Evolutionary conservation across 2,797 vertebrate genomes (phyloP), one percentile per base, ranked within the genome.

Genomic region (Thunnus albacares): DNA sequence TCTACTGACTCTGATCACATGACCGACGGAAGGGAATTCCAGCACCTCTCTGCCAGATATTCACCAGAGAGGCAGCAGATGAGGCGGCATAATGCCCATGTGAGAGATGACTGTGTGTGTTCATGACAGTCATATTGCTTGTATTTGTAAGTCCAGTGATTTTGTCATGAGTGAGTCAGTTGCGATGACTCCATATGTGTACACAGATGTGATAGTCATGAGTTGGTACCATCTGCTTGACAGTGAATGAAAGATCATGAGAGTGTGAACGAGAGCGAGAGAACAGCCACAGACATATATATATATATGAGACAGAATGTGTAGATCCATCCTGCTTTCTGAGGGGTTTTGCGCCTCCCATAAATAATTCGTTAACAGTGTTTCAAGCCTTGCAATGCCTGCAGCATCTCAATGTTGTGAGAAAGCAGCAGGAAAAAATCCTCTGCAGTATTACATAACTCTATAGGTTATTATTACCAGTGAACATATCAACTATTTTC

Each of bases 361-460:
- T 91, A 57, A 93, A 92, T 93, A 85, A 93, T 92, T 93, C 0
- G 80, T 85, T 26, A 80, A 8, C 75, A 58, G 47, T 75, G 82
- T 80, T 88, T 71, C 51, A 74, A 83, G 73, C 64, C 67, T 71
- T 35, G 58, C 49, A 43, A 77, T 64, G 88, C 85, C 51, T 55
- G 80, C 87, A 90, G 88, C 89, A 86, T 89, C 79, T 79, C 79
- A 89, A 80, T 84, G 80, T 79, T 89, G 87, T 84, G 77, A 84
- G 86, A 92, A 81, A 89, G 78, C 79, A 85, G 79, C 35, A 75
- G 38, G 66, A 76, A 72, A 74, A 82, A 84, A 84, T 80, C 79
- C 87, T 93, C 95, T 94, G 95, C 95, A 95, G 93, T 95, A 89
- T 96, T 95, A 91, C 93, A 94, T 95, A 95, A 95, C 85, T 88